Percentiles rank a stretch among this genome's conserved stretches.
phyloP scores from a whole-genome alignment of 1,140 invertebrate species.

The Diachasma alloeum region DNA sequence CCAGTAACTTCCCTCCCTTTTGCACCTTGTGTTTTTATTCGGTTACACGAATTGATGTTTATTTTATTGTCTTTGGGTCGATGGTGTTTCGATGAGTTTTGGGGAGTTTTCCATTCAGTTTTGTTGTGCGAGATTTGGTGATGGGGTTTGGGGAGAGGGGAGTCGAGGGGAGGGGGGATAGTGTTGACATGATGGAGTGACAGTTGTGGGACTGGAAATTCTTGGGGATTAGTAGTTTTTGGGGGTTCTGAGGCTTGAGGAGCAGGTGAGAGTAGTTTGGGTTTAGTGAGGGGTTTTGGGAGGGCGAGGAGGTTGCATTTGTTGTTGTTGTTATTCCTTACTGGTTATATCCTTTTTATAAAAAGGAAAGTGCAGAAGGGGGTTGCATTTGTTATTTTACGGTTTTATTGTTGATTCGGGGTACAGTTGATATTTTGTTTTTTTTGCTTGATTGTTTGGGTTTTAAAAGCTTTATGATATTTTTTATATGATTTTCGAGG shows the following conservation, averaged over 20 bases:
- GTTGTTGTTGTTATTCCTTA: too few relatives aligned
- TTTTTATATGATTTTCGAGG: too few relatives aligned
- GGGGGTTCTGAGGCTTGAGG: background rate
- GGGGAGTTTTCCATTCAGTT: too few relatives aligned
- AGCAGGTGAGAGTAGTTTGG: background rate
- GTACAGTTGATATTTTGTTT: too few relatives aligned
- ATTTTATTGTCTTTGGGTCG: background rate
- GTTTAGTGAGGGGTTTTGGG: background rate
- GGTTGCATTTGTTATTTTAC: too few relatives aligned
- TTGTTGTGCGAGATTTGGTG: too few relatives aligned
- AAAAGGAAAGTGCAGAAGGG: too few relatives aligned
- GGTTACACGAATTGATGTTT: background rate
- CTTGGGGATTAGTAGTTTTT: background rate
- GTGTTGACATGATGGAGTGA: constrained; percentile 3
- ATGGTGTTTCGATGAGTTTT: too few relatives aligned
- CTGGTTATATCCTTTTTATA: too few relatives aligned
- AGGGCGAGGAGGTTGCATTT: background rate
- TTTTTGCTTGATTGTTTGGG: too few relatives aligned
- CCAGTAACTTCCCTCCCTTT: background rate
- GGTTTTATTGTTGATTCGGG: too few relatives aligned
- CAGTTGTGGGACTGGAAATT: background rate
- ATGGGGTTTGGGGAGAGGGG: background rate
- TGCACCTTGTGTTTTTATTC: constrained; percentile 4
- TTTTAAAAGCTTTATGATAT: too few relatives aligned
- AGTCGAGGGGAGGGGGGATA: background rate